Conservation (phyloP, 2,797 vertebrate genomes). For the Lepus oiostolus region DNA sequence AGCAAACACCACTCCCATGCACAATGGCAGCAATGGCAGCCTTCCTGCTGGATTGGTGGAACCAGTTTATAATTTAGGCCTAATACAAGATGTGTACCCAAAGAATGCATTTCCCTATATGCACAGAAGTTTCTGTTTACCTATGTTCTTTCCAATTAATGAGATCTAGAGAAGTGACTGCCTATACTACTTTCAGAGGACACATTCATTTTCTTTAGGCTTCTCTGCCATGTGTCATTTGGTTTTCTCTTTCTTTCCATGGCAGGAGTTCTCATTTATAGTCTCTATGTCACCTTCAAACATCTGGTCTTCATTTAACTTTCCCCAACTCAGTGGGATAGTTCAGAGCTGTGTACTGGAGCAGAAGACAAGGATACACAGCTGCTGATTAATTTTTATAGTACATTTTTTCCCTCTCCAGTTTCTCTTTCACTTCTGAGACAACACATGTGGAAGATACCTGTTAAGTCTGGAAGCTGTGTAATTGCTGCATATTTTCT, state of each 20-base stretch:
- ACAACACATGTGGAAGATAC: not conserved
- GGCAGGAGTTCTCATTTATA: conserved; percentile 54
- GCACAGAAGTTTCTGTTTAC: not conserved
- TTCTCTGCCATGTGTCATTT: not conserved
- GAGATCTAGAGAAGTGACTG: not conserved
- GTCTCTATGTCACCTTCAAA: conserved; percentile 72
- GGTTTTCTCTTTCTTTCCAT: conserved; percentile 54
- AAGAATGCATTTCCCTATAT: not conserved
- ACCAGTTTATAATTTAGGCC: not conserved
- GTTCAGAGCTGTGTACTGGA: conserved; percentile 65
- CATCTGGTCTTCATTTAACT: conserved; percentile 81
- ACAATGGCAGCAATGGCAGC: not conserved
- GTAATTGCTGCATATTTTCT: not conserved
- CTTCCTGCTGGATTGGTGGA: not conserved
- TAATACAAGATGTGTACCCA: not conserved
- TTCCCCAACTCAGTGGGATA: conserved; percentile 36
- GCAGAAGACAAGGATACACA: conserved; percentile 60
- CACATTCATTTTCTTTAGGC: not conserved
- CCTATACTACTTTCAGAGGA: not conserved
- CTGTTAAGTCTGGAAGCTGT: not conserved
- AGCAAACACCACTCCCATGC: not conserved
- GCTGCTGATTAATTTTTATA: conserved; percentile 68
- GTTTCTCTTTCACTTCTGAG: not conserved
- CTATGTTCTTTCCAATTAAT: not conserved
- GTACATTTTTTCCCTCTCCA: not conserved